Percentiles rank a stretch among this genome's conserved stretches.
Conservation (phyloP, 2,888 invertebrate species). For the Megaustenia siamemsis region DNA sequence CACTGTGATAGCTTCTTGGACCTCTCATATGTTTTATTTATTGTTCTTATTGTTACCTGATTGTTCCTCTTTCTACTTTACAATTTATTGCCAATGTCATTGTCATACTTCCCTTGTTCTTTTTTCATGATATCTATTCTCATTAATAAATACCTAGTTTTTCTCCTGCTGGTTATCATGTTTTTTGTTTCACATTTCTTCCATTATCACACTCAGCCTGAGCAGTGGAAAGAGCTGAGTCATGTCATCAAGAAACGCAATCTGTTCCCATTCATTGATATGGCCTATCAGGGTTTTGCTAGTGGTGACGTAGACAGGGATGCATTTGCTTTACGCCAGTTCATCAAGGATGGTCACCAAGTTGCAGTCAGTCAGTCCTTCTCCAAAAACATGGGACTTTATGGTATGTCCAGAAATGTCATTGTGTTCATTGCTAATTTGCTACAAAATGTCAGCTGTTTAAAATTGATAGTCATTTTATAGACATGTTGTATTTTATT, state of each 20-base stretch:
- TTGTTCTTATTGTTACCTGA: too few relatives aligned
- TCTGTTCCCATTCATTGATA: slow-evolving; percentile 95
- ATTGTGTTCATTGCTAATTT: too few relatives aligned
- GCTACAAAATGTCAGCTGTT: too few relatives aligned
- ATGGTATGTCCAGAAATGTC: slow-evolving; percentile 84
- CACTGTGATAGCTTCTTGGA: too few relatives aligned
- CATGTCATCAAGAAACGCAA: slow-evolving; percentile 86
- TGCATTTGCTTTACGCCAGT: slow-evolving; percentile 92
- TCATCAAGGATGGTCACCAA: slow-evolving; percentile 92
- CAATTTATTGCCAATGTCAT: too few relatives aligned
- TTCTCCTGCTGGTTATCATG: too few relatives aligned
- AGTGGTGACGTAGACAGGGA: slow-evolving; percentile 90
- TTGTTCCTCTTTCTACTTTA: too few relatives aligned
- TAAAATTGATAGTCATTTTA: too few relatives aligned
- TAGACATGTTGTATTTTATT: too few relatives aligned
- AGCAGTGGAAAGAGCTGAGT: slow-evolving; percentile 94
- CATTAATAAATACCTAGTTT: too few relatives aligned
- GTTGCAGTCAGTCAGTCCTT: slow-evolving; percentile 94
- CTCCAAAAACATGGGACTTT: slow-evolving; percentile 97
- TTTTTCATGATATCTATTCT: too few relatives aligned
- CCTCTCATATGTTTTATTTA: too few relatives aligned
- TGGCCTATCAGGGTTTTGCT: slow-evolving; percentile 92
- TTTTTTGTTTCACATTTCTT: not conserved
- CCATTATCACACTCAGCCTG: slow-evolving; percentile 80
- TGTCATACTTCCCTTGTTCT: not conserved